phyloP scores from a whole-genome alignment of 2,113 vertebrate genomes.

The Aythya baeri region DNA sequence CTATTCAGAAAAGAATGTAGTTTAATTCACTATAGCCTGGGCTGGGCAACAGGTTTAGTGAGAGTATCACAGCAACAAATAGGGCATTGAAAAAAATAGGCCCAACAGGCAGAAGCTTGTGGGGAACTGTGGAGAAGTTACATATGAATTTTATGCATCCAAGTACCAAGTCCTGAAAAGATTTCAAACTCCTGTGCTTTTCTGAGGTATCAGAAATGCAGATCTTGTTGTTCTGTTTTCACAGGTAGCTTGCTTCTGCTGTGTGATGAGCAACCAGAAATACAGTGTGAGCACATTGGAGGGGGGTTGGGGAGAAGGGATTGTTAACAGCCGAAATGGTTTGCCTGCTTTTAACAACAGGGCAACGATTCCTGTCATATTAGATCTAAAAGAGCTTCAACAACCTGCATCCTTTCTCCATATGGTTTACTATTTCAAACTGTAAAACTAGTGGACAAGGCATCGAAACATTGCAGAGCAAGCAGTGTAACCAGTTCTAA shows the following conservation, averaged over 20 bases:
- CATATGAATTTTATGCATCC: background rate
- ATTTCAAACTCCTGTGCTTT: slow-evolving; percentile 22
- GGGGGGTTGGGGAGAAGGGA: background rate
- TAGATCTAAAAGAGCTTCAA: background rate
- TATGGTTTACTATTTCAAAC: background rate
- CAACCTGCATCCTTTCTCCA: background rate
- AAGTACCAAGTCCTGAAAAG: background rate
- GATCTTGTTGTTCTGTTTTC: slow-evolving; percentile 16
- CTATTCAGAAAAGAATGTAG: slow-evolving; percentile 6
- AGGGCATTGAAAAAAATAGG: background rate
- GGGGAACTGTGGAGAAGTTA: rapidly evolving
- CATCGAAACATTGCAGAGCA: background rate
- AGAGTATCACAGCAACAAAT: background rate
- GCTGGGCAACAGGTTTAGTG: background rate
- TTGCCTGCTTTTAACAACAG: background rate
- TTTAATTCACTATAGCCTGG: background rate
- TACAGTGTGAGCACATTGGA: background rate
- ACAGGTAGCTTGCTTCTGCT: background rate
- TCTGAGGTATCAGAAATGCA: background rate
- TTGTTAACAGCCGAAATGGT: background rate
- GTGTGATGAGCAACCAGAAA: background rate
- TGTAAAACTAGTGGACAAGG: background rate
- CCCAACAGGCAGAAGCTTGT: background rate
- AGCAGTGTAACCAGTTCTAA: background rate
- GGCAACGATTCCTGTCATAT: background rate